Conservation (phyloP, 2,797 vertebrate species). For the Podarcis lilfordi region DNA sequence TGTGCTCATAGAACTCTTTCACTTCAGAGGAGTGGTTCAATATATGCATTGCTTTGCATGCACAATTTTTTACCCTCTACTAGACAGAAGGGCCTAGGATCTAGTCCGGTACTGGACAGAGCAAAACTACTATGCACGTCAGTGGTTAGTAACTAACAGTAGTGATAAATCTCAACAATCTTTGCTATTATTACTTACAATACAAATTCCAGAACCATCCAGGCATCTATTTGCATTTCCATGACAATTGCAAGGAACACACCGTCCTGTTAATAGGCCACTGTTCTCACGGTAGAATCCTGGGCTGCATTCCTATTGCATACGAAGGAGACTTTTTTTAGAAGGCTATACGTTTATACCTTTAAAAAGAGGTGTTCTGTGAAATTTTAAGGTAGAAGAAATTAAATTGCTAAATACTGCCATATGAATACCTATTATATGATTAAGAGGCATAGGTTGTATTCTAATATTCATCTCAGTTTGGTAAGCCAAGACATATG, state of each 20-base stretch:
- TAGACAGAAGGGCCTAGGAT: neutral
- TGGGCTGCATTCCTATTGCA: slow-evolving; percentile 83
- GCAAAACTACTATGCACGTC: neutral
- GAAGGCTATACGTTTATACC: neutral
- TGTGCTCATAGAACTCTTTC: neutral
- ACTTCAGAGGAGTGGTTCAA: neutral
- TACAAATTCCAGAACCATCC: slow-evolving; percentile 87
- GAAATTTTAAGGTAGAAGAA: neutral
- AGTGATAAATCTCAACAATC: neutral
- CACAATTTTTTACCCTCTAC: neutral
- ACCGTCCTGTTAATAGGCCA: slow-evolving; percentile 78
- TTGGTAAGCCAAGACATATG: neutral
- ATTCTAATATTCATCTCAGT: too few relatives aligned
- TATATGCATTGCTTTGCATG: neutral
- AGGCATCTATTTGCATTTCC: slow-evolving; percentile 87
- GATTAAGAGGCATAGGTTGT: neutral
- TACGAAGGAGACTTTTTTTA: slow-evolving; percentile 12
- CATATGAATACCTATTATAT: neutral
- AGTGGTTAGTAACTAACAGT: neutral
- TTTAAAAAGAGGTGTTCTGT: neutral
- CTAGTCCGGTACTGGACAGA: neutral
- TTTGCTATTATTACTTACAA: slow-evolving; percentile 84
- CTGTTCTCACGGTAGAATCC: slow-evolving; percentile 87
- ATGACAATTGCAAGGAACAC: slow-evolving; percentile 89
- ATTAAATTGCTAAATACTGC: neutral